Conservation (phyloP, 2,888 invertebrate genomes). For the Cynaeus angustus region DNA sequence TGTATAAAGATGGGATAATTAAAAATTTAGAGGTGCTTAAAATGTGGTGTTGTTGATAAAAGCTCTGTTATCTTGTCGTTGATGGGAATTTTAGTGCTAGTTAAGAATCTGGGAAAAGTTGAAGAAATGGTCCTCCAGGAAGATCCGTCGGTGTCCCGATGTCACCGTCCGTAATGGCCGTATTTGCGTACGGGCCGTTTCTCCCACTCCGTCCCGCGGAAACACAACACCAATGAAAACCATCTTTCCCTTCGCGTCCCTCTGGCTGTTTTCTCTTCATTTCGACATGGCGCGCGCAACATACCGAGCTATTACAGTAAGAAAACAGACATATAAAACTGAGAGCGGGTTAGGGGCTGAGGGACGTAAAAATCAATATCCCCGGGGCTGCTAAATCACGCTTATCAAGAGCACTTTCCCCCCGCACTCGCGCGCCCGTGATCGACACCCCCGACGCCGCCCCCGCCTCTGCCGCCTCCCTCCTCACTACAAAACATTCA, state of each 20-base stretch:
- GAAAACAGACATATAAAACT: slow-evolving; percentile 76
- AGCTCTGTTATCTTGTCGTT: no score
- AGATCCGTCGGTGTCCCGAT: not conserved
- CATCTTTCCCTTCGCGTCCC: slow-evolving; percentile 68
- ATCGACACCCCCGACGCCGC: slow-evolving; percentile 62
- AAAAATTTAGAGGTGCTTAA: no score
- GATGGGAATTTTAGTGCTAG: no score
- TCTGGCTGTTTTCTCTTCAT: slow-evolving; percentile 70
- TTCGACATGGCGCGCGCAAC: slow-evolving; percentile 71
- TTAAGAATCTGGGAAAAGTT: not conserved
- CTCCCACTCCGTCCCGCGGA: slow-evolving; percentile 65
- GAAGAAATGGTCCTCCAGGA: slow-evolving; percentile 1
- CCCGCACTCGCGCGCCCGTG: slow-evolving; percentile 58
- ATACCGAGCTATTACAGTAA: slow-evolving; percentile 74
- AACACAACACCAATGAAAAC: slow-evolving; percentile 70
- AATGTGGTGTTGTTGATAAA: no score
- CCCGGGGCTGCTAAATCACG: slow-evolving; percentile 87
- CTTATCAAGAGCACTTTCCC: slow-evolving; percentile 74
- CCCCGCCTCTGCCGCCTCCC: slow-evolving; percentile 56
- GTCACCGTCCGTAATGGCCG: slow-evolving; percentile 67
- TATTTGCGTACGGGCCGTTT: slow-evolving; percentile 70
- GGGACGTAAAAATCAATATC: slow-evolving; percentile 75
- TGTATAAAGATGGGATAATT: no score
- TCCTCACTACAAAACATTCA: slow-evolving; percentile 53
- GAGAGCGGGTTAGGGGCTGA: slow-evolving; percentile 71